A percentile compares a stretch with the other conserved stretches of the same genome.
Conservation (phyloP, 2,113 vertebrate species). For the Scophthalmus maximus region DNA sequence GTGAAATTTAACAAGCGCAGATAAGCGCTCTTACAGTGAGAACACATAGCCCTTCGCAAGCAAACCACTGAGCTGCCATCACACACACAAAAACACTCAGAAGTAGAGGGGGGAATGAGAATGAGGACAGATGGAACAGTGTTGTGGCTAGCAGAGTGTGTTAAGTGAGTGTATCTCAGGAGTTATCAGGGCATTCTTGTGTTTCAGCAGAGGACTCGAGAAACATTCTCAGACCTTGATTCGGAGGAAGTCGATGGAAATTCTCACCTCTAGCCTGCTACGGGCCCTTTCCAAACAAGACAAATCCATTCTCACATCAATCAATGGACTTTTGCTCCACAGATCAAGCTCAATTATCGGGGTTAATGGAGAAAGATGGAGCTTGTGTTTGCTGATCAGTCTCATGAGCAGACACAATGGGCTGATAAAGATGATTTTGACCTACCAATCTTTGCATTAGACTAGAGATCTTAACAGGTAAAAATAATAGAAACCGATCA, state of each 20-base stretch:
- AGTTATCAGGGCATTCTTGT: slow-evolving; percentile 66
- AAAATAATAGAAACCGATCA: no score
- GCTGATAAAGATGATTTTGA: no score
- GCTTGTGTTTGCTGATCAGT: no score
- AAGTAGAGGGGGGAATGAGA: not conserved
- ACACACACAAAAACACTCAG: slow-evolving; percentile 1
- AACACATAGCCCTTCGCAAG: slow-evolving; percentile 55
- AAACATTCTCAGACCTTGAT: slow-evolving; percentile 52
- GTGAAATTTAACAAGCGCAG: slow-evolving; percentile 66
- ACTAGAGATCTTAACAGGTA: no score
- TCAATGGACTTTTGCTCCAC: not conserved
- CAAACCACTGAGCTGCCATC: not conserved
- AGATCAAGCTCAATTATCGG: not conserved
- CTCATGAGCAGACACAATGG: no score
- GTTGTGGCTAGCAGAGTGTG: slow-evolving; percentile 76
- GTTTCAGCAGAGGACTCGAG: slow-evolving; percentile 51
- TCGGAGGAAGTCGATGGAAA: not conserved
- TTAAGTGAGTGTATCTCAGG: slow-evolving; percentile 68
- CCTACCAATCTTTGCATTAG: no score
- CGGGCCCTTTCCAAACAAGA: not conserved
- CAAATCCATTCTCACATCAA: not conserved
- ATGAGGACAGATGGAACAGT: slow-evolving; percentile 56
- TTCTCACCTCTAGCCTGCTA: not conserved
- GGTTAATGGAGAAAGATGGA: not conserved
- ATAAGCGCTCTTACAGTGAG: slow-evolving; percentile 65